Percentiles rank a stretch among this genome's conserved stretches.
phyloP scores from a whole-genome alignment of 2,797 vertebrate species.

The Betta splendens region DNA sequence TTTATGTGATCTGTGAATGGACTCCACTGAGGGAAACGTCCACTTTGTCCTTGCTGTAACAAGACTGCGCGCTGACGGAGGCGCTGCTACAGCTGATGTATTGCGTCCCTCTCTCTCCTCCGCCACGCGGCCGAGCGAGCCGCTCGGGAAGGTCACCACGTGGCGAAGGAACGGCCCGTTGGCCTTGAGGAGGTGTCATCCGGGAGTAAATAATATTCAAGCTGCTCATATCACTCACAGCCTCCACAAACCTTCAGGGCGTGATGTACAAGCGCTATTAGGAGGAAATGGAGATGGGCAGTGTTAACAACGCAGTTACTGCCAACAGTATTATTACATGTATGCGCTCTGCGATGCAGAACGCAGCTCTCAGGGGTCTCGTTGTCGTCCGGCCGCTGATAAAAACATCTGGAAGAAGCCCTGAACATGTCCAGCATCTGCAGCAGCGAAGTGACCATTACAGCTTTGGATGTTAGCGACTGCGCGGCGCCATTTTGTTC shows the following conservation, averaged over 20 bases:
- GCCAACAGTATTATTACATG: not conserved
- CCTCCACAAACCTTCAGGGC: conserved; percentile 36
- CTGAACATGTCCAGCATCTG: conserved; percentile 2
- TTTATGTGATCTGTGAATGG: conserved; percentile 69
- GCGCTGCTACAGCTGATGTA: conserved; percentile 47
- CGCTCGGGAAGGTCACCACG: conserved; percentile 46
- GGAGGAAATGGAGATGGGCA: conserved; percentile 9
- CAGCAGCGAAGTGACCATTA: conserved; percentile 11
- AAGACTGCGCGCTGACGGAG: conserved; percentile 55
- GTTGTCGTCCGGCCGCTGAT: not conserved
- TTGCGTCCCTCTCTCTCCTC: conserved; percentile 30
- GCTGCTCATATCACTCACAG: conserved; percentile 30
- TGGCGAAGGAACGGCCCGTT: conserved; percentile 36
- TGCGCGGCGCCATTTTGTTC: conserved; percentile 41
- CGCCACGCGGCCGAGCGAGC: conserved; percentile 19
- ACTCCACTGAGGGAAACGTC: conserved; percentile 55
- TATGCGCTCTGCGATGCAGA: conserved; percentile 5
- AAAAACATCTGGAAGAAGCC: conserved; percentile 6
- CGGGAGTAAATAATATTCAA: conserved; percentile 41
- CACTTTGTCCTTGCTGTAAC: conserved; percentile 70
- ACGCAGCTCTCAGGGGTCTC: not conserved
- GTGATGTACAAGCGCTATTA: conserved; percentile 5
- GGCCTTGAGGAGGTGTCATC: conserved; percentile 45
- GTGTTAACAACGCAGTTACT: conserved; percentile 16
- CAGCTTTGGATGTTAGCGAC: conserved; percentile 4